Evolutionary conservation across 2,797 vertebrate species (phyloP).

Genomic region (Notoglanidium macrostoma): DNA sequence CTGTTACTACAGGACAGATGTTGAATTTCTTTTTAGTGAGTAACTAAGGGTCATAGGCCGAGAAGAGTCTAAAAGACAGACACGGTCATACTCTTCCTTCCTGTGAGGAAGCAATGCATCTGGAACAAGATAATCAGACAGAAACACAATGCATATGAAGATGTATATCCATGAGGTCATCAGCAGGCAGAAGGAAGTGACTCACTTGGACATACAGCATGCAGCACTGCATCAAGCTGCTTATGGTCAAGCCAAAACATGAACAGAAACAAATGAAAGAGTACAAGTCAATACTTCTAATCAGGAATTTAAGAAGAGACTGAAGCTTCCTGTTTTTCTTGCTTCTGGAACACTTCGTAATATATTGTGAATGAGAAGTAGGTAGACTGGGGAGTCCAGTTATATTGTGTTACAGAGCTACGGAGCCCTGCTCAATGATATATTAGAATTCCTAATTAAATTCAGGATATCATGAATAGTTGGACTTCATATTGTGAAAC

Average conservation of each 20-base stretch:
- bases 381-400: neutral
- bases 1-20: neutral
- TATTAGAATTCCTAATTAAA: neutral
- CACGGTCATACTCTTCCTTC: conserved; percentile 55
- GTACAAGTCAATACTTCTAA: neutral
- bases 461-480: neutral
- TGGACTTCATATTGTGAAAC: neutral
- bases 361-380: conserved; percentile 10
- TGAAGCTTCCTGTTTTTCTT: neutral
- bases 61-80: conserved; percentile 12
- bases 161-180: conserved; percentile 42
- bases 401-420: neutral
- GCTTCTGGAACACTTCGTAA: neutral
- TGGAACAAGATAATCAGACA: conserved; percentile 8
- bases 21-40: neutral
- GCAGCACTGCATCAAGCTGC: neutral
- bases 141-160: conserved; percentile 41
- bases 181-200: conserved; percentile 14
- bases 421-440: neutral
- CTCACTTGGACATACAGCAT: neutral
- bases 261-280: neutral
- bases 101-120: conserved; percentile 34
- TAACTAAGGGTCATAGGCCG: conserved; percentile 41
- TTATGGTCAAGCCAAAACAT: conserved; percentile 19
- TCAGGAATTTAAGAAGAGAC: neutral